phyloP scores from a whole-genome alignment of 2,888 invertebrate genomes.

The Lissonota sp. region DNA sequence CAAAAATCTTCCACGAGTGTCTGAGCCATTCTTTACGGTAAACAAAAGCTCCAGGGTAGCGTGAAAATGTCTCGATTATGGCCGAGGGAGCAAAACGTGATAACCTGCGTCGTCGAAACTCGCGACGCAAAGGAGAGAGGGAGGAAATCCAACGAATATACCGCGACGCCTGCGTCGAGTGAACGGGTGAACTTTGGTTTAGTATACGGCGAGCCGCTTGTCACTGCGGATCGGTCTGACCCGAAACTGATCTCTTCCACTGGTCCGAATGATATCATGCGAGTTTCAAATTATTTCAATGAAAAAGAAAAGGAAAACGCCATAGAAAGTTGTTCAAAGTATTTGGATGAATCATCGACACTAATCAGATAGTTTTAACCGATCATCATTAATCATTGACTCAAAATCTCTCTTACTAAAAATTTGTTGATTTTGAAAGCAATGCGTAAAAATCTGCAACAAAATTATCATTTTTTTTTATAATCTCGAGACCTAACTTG shows the following conservation, averaged over 20 bases:
- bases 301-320: slow-evolving; percentile 3
- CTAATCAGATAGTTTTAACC: too few species aligned
- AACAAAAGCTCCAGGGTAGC: slow-evolving; percentile 23
- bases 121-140: slow-evolving; percentile 5
- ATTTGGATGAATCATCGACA: too few species aligned
- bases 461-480: too few species aligned
- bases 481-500: too few species aligned
- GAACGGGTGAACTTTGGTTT: slow-evolving; percentile 63
- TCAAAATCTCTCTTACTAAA: too few species aligned
- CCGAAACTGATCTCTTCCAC: slow-evolving; percentile 71
- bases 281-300: background rate
- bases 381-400: background rate
- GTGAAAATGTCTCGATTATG: slow-evolving; percentile 51
- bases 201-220: slow-evolving; percentile 79
- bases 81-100: slow-evolving; percentile 38
- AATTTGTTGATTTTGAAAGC: too few species aligned
- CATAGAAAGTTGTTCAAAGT: background rate
- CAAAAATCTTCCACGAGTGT: background rate
- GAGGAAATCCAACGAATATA: slow-evolving; percentile 3
- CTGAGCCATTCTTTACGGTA: slow-evolving; percentile 7
- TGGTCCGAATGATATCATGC: slow-evolving; percentile 32
- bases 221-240: slow-evolving; percentile 74
- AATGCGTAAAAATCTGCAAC: too few species aligned
- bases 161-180: slow-evolving; percentile 75
- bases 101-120: slow-evolving; percentile 36